phyloP scores from a whole-genome alignment of 2,888 invertebrate species.

The Aquatica leii region DNA sequence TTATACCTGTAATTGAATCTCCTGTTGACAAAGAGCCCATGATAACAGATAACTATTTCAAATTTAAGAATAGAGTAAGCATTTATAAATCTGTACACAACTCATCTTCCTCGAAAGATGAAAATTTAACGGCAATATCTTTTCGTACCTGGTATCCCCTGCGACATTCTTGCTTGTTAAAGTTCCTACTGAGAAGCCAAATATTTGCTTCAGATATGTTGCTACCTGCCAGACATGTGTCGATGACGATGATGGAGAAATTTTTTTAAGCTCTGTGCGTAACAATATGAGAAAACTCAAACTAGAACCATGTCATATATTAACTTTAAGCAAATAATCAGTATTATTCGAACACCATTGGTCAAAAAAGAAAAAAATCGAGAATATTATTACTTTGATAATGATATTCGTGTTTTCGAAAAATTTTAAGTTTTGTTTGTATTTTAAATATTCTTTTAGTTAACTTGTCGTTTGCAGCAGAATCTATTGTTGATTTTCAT shows the following conservation, averaged over 20 bases:
- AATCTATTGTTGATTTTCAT: too few relatives aligned
- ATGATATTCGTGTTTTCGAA: background rate
- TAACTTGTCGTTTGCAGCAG: too few relatives aligned
- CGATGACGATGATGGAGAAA: background rate
- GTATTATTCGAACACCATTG: conserved; percentile 10
- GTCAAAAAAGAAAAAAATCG: conserved; percentile 3
- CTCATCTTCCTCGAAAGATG: background rate
- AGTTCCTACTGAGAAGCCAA: background rate
- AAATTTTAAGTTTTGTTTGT: background rate
- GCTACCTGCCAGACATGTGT: background rate
- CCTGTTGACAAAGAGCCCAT: background rate
- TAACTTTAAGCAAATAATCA: conserved; percentile 3
- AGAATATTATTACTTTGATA: background rate
- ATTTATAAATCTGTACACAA: too few relatives aligned
- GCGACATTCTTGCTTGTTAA: background rate
- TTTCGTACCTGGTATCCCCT: background rate
- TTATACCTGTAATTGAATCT: too few relatives aligned
- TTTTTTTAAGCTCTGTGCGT: background rate
- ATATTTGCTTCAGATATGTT: background rate
- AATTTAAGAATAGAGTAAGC: background rate
- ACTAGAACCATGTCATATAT: background rate
- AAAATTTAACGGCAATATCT: background rate
- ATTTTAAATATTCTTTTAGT: too few relatives aligned
- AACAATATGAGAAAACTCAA: background rate
- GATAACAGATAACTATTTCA: background rate